Conservation (phyloP, 2,113 vertebrate genomes). For the Peromyscus maniculatus region DNA sequence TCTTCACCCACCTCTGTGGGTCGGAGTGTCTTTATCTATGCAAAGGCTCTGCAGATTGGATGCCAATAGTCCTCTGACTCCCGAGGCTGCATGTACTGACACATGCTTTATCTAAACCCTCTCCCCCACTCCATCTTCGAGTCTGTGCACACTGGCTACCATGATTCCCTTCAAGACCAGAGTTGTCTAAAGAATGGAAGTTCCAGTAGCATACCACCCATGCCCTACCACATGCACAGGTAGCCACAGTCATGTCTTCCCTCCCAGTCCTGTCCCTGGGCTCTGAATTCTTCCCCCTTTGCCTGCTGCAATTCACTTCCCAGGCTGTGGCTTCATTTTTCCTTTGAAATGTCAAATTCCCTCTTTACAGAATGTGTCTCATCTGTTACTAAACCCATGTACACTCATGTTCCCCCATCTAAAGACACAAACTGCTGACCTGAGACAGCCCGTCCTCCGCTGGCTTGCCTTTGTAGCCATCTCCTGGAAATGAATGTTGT, state of each 20-base stretch:
- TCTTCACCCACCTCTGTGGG: not conserved
- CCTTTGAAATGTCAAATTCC: not conserved
- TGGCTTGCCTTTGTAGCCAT: not conserved
- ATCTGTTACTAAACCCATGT: not conserved
- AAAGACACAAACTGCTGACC: not conserved
- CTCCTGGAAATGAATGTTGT: not conserved
- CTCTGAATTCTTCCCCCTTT: not conserved
- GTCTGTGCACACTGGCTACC: not conserved
- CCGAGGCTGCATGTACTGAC: not conserved
- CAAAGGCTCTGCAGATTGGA: not conserved
- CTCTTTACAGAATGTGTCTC: not conserved
- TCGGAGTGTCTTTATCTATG: not conserved
- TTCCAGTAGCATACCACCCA: too few species aligned
- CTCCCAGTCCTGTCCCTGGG: too few species aligned
- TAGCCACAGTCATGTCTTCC: not conserved
- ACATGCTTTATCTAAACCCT: not conserved
- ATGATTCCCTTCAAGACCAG: not conserved
- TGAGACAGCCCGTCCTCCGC: too few species aligned
- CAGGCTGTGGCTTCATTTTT: too few species aligned
- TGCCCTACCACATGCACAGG: fast-evolving
- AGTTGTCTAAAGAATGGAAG: not conserved
- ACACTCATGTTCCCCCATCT: not conserved
- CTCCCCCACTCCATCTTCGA: not conserved
- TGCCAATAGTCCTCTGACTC: not conserved
- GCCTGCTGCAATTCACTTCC: not conserved